These are phyloP conservation scores for Sisor rabdophorus DNA, from an alignment of 2,113 vertebrate species.

Conservation along the genomic window DNA sequence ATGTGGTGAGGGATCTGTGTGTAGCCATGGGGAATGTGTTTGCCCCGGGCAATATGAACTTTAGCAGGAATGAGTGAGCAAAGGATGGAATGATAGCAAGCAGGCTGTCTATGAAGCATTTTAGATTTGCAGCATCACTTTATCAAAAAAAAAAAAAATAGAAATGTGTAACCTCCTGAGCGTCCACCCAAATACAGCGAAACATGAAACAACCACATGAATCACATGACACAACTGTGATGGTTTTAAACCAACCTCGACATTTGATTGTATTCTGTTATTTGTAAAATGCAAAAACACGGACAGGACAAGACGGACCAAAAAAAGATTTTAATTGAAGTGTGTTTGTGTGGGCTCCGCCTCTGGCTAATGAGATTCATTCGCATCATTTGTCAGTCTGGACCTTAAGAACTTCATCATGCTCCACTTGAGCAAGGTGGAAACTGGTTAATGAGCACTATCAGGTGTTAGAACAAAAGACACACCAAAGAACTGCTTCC, in stretches of 20 bases:
- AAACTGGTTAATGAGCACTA: neutral
- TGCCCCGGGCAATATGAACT: constrained; percentile 29
- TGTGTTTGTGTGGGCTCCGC: neutral
- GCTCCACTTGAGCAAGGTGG: neutral
- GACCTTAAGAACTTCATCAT: neutral
- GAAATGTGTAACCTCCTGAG: too few relatives aligned
- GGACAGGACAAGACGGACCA: neutral
- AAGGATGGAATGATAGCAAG: constrained; percentile 29
- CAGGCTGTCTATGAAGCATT: neutral
- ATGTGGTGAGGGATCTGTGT: constrained; percentile 22
- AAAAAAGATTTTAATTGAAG: neutral
- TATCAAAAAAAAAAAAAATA: too few relatives aligned
- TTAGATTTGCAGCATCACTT: too few relatives aligned
- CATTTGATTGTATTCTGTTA: too few relatives aligned
- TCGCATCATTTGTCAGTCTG: constrained; percentile 12
- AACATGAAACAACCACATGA: too few relatives aligned
- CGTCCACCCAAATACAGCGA: too few relatives aligned
- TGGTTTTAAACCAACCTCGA: too few relatives aligned
- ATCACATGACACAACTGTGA: too few relatives aligned
- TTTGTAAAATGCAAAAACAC: neutral
- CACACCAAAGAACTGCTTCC: neutral
- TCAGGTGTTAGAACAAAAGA: neutral
- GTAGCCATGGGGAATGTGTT: constrained; percentile 36
- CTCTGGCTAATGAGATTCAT: constrained; percentile 13
- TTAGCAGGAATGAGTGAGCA: constrained; percentile 8